phyloP scores from a whole-genome alignment of 2,888 invertebrate species.

The Sisyra terminalis region DNA sequence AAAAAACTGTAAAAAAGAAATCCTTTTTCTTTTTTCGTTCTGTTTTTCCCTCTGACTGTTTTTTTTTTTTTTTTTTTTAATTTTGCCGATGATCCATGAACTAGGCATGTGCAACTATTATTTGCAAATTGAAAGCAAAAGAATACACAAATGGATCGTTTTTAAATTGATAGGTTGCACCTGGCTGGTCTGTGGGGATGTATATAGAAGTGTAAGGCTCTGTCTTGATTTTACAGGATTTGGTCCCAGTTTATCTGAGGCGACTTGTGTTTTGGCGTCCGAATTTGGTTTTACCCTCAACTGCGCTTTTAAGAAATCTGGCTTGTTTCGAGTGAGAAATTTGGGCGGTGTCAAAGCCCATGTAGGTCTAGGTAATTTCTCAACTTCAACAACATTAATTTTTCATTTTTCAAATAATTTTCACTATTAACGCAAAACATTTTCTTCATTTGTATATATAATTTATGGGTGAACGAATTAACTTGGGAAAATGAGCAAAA shows the following conservation, averaged over 20 bases:
- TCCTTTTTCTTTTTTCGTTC: too few relatives aligned
- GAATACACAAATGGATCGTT: too few relatives aligned
- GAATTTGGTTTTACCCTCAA: constrained; percentile 81
- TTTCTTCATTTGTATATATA: not conserved
- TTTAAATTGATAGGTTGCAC: too few relatives aligned
- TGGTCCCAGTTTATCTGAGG: constrained; percentile 35
- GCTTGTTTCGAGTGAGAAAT: constrained; percentile 78
- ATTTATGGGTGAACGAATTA: too few relatives aligned
- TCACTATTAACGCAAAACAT: not conserved
- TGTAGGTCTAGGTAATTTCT: constrained; percentile 67
- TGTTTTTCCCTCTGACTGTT: too few relatives aligned
- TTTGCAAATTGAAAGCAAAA: too few relatives aligned
- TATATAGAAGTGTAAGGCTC: too few relatives aligned
- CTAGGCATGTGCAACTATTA: too few relatives aligned
- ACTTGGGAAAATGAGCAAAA: not conserved
- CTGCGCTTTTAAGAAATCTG: constrained; percentile 86
- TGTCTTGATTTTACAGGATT: constrained; percentile 2
- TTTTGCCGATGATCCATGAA: too few relatives aligned
- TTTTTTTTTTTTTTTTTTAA: too few relatives aligned
- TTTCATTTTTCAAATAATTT: constrained; percentile 1
- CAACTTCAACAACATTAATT: not conserved
- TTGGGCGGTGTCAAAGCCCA: constrained; percentile 82
- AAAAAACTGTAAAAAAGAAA: too few relatives aligned
- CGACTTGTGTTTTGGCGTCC: constrained; percentile 74
- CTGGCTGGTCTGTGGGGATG: too few relatives aligned